phyloP scores from a whole-genome alignment of 2,888 invertebrate species.

The Spodoptera picta region DNA sequence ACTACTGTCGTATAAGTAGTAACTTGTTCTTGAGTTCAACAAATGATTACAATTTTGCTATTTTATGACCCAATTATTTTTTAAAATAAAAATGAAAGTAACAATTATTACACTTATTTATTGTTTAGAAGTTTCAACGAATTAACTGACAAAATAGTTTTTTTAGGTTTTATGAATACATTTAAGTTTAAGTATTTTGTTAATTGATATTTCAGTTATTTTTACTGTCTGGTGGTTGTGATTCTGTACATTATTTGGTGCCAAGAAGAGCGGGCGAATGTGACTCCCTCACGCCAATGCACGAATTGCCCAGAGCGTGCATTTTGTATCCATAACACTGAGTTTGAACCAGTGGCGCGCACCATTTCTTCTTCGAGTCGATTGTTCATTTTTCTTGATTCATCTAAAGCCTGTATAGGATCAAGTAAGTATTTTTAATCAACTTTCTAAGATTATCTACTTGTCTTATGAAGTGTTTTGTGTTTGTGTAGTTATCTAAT shows the following conservation, averaged over 20 bases:
- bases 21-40: too few species aligned
- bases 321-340: conserved; percentile 71
- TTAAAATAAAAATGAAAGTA: background rate
- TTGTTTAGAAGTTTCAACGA: background rate
- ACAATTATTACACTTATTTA: conserved; percentile 36
- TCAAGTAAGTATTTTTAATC: background rate
- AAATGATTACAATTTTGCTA: too few species aligned
- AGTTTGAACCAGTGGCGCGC: conserved; percentile 66
- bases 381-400: conserved; percentile 70
- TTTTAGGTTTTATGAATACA: background rate
- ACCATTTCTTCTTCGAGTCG: conserved; percentile 72
- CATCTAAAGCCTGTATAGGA: conserved; percentile 67
- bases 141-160: background rate
- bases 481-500: too few species aligned
- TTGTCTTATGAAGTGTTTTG: too few species aligned
- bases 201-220: conserved; percentile 3
- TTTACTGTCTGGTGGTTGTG: conserved; percentile 60
- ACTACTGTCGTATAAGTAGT: conserved; percentile 8
- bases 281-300: conserved; percentile 69
- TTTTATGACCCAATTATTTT: too few species aligned
- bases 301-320: conserved; percentile 68
- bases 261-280: conserved; percentile 70
- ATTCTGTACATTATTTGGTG: conserved; percentile 76
- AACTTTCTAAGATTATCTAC: too few species aligned
- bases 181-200: background rate